Evolutionary conservation across 2,797 vertebrate genomes (phyloP), one percentile per base, ranked within the genome.

Genomic region (Alfaro cultratus): DNA sequence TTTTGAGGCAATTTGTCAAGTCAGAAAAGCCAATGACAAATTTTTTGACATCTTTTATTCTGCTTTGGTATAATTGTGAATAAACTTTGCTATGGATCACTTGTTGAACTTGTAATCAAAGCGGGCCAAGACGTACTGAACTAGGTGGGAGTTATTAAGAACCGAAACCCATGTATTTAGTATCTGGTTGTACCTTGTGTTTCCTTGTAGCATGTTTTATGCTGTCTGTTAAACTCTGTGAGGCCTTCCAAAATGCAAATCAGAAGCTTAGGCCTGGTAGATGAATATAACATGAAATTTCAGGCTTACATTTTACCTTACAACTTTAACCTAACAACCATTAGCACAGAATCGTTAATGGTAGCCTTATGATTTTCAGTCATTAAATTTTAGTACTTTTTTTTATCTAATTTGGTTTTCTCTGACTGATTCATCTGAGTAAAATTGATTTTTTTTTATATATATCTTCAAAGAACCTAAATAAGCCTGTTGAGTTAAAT

Each of bases 401-500:
- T 78, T 57, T 57, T n/a, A 43, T 53, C 34, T 47, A n/a, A 60
- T 57, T 47, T 70, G 46, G 67, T 75, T 85, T 72, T 57, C n/a
- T 45, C 6, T 70, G 43, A 76, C 57, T 55, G 36, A 83, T 34
- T 53, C 41, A 76, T 31, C 62, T 51, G 62, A 57, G 73, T 85
- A 77, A 89, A 90, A 87, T 57, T 21, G 60, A 75, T 84, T 81
- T 81, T 49, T 62, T 51, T 84, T 64, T 68, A 7, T 55, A 78
- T 68, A 7, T 55, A 78, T 87, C 84, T 89, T 43, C 80, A 80
- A 86, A 86, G 68, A 64, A 21, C 70, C 73, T 9, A 82, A 80
- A 89, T 80, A 49, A 82, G 41, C 49, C 81, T 45, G 80, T 89
- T 74, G 82, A 79, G 76, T 84, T 70, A 60, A 90, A 84, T 84